phyloP scores from a whole-genome alignment of 1,140 invertebrate genomes.

The Drosophila mauritiana region DNA sequence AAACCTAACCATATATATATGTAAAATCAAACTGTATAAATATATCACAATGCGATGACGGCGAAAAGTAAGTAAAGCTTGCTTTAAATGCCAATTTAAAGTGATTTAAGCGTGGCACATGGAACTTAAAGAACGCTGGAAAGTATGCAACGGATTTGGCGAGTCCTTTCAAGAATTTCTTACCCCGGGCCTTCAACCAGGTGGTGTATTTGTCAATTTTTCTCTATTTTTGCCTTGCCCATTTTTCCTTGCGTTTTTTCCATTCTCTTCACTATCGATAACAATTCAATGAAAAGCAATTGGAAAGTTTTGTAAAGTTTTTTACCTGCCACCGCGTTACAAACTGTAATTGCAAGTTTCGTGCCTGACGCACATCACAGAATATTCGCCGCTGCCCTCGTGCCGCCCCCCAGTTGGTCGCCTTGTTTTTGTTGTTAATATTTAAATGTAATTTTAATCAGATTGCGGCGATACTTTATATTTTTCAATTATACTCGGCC shows the following conservation, averaged over 20 bases:
- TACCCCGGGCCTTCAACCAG: background rate
- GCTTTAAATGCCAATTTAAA: background rate
- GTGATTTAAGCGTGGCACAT: background rate
- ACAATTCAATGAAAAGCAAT: slow-evolving; percentile 50
- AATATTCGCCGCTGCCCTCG: slow-evolving; percentile 7
- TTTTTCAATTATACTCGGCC: slow-evolving; percentile 74
- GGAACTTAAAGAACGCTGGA: background rate
- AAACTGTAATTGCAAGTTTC: slow-evolving; percentile 47
- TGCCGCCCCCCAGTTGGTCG: background rate
- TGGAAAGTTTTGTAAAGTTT: slow-evolving; percentile 52
- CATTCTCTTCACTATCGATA: slow-evolving; percentile 27
- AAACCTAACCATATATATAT: slow-evolving; percentile 3
- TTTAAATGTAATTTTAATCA: slow-evolving; percentile 83
- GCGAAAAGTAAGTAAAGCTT: background rate
- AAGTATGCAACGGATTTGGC: background rate
- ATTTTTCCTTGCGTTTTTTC: slow-evolving; percentile 4
- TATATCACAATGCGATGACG: slow-evolving; percentile 19
- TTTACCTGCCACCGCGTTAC: slow-evolving; percentile 29
- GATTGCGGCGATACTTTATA: slow-evolving; percentile 76
- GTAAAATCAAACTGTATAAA: slow-evolving; percentile 25
- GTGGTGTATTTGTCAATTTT: background rate
- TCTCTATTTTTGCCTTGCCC: background rate
- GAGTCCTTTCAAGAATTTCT: background rate
- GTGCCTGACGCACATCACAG: slow-evolving; percentile 50
- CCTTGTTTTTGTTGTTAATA: slow-evolving; percentile 52